Evolutionary conservation across 2,797 vertebrate species (phyloP).

Genomic region (Chelidonichthys spinosus): DNA sequence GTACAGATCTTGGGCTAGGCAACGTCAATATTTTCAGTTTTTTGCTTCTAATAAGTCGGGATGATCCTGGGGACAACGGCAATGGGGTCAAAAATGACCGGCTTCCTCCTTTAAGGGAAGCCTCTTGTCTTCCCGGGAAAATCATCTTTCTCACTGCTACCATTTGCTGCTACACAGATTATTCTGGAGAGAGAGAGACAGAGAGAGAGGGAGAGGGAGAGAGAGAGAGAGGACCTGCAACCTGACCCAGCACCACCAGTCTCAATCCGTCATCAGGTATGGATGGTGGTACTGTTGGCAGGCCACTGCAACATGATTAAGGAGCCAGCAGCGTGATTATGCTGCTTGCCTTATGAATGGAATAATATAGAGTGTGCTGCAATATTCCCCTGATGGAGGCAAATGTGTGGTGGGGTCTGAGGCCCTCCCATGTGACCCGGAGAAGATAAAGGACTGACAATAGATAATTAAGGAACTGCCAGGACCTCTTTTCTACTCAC

Average conservation of each 20-base stretch:
- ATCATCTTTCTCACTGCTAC: conserved; percentile 26
- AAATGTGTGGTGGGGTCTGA: conserved; percentile 43
- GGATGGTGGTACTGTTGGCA: conserved; percentile 47
- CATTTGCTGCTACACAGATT: conserved; percentile 33
- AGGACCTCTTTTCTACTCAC: conserved; percentile 52
- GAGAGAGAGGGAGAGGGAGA: conserved; percentile 23
- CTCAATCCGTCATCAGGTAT: conserved; percentile 72
- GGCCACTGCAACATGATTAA: conserved; percentile 64
- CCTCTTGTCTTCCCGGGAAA: conserved; percentile 24
- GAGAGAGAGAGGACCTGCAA: conserved; percentile 39
- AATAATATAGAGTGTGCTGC: conserved; percentile 60
- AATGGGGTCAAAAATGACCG: no score
- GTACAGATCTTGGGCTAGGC: no score
- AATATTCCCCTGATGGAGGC: conserved; percentile 69
- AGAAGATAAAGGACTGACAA: conserved; percentile 75
- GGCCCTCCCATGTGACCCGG: conserved; percentile 56
- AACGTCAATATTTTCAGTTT: no score
- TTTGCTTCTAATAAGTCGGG: no score
- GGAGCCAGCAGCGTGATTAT: conserved; percentile 66
- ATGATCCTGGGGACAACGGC: no score
- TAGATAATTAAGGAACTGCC: conserved; percentile 80
- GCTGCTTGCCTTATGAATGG: conserved; percentile 61
- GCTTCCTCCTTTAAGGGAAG: no score
- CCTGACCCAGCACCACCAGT: conserved; percentile 45
- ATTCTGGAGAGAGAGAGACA: conserved; percentile 32